Conservation (phyloP, 2,113 vertebrate species). For the Prinia subflava region DNA sequence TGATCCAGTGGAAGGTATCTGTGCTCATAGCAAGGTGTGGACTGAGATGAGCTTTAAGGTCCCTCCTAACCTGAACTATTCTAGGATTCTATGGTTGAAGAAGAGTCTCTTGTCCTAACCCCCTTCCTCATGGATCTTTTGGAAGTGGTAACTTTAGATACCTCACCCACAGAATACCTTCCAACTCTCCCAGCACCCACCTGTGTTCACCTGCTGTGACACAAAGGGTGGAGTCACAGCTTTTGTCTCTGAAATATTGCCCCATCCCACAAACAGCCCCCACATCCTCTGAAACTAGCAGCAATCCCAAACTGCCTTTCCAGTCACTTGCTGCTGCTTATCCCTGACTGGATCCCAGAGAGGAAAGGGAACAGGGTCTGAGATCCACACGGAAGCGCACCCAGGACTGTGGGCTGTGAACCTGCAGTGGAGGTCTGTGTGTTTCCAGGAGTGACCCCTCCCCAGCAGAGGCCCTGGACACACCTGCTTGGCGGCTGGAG, state of each 20-base stretch:
- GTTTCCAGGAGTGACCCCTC: not conserved
- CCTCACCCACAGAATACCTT: not conserved
- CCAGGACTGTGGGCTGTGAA: not conserved
- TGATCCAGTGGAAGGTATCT: not conserved
- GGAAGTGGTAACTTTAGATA: not conserved
- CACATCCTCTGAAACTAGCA: not conserved
- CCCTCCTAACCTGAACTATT: not conserved
- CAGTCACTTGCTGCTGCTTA: not conserved
- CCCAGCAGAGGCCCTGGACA: not conserved
- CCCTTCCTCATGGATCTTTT: not conserved
- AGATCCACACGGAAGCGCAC: not conserved
- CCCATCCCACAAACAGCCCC: not conserved
- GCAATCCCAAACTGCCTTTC: not conserved
- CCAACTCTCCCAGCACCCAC: not conserved
- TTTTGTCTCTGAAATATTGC: not conserved
- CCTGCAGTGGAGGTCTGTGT: not conserved
- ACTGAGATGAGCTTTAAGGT: not conserved
- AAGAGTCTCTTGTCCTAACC: not conserved
- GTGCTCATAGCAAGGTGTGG: not conserved
- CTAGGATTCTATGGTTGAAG: not conserved
- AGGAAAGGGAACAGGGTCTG: not conserved
- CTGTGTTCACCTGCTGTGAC: not conserved
- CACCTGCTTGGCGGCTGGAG: conserved; percentile 90
- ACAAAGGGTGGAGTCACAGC: not conserved
- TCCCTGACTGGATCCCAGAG: not conserved